These are phyloP conservation scores for Choreutis nemorana DNA, from an alignment of 2,888 invertebrate genomes.

Conservation along the genomic window DNA sequence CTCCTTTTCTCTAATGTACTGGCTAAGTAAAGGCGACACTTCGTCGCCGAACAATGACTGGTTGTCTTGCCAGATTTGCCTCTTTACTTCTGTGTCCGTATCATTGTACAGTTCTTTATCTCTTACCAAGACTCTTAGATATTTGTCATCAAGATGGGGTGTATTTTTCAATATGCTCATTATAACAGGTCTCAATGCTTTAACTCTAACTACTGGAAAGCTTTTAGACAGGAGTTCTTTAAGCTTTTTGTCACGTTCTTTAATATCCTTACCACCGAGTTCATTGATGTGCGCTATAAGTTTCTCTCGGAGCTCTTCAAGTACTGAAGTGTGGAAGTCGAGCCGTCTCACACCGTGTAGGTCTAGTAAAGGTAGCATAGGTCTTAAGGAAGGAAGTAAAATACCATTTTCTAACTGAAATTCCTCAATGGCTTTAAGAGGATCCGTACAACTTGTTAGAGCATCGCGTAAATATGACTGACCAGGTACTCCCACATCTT, in stretches of 20 bases:
- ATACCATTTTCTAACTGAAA: slow-evolving; percentile 96
- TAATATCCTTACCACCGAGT: slow-evolving; percentile 75
- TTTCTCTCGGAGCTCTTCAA: slow-evolving; percentile 76
- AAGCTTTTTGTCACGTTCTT: slow-evolving; percentile 81
- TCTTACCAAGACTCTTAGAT: slow-evolving; percentile 67
- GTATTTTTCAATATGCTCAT: slow-evolving; percentile 95
- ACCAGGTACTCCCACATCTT: slow-evolving; percentile 88
- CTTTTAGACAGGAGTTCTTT: slow-evolving; percentile 91
- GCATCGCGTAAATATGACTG: slow-evolving; percentile 89
- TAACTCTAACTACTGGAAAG: slow-evolving; percentile 92
- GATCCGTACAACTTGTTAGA: slow-evolving; percentile 94
- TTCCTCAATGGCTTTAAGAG: slow-evolving; percentile 97
- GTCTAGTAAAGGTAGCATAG: slow-evolving; percentile 94
- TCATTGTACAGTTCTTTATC: slow-evolving; percentile 92
- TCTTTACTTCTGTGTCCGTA: slow-evolving; percentile 94
- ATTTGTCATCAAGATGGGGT: slow-evolving; percentile 90
- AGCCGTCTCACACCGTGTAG: slow-evolving; percentile 90
- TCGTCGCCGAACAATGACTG: slow-evolving; percentile 97
- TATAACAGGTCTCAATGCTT: slow-evolving; percentile 90
- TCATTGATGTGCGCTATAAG: slow-evolving; percentile 84
- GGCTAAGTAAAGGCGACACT: slow-evolving; percentile 92
- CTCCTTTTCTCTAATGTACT: slow-evolving; percentile 94
- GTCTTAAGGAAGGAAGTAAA: slow-evolving; percentile 87
- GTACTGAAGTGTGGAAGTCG: slow-evolving; percentile 94
- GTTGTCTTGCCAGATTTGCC: slow-evolving; percentile 98